phyloP scores from a whole-genome alignment of 2,113 vertebrate genomes.

The Sinocyclocheilus anshuiensis region DNA sequence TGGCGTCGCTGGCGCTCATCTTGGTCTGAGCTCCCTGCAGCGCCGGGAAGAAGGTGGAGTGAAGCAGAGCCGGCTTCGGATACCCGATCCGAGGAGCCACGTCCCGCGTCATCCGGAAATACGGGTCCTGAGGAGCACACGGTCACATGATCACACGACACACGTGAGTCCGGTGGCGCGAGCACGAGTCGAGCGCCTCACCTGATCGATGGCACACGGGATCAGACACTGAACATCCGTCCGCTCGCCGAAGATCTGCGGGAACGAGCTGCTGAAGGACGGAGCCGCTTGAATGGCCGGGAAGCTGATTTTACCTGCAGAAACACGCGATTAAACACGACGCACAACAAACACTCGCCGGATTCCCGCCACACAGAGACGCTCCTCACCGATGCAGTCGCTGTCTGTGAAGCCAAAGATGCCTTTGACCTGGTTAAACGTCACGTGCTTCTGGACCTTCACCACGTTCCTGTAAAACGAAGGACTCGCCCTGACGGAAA shows the following conservation, averaged over 20 bases:
- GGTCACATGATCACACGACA: too few relatives aligned
- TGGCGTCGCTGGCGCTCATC: conserved; percentile 96
- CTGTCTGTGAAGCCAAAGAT: conserved; percentile 98
- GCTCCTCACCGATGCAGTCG: conserved; percentile 89
- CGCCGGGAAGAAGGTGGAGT: conserved; percentile 96
- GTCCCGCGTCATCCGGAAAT: conserved; percentile 97
- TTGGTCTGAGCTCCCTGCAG: conserved; percentile 97
- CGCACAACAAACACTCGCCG: background rate
- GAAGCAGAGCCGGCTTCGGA: conserved; percentile 91
- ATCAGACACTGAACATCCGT: conserved; percentile 93
- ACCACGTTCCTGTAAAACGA: conserved; percentile 94
- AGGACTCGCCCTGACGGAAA: conserved; percentile 76
- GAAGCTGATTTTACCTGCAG: conserved; percentile 94
- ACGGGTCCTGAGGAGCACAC: conserved; percentile 80
- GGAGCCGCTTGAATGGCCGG: conserved; percentile 96
- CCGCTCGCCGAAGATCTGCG: conserved; percentile 86
- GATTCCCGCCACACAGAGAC: background rate
- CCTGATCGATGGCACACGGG: conserved; percentile 97
- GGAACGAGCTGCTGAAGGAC: conserved; percentile 94
- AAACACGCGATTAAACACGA: background rate
- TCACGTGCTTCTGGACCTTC: conserved; percentile 95
- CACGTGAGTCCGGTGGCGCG: conserved; percentile 80
- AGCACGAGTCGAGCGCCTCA: conserved; percentile 55
- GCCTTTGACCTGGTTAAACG: conserved; percentile 98
- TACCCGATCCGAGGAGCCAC: conserved; percentile 91